phyloP scores from a whole-genome alignment of 2,888 invertebrate species.

The Catocala fraxini region DNA sequence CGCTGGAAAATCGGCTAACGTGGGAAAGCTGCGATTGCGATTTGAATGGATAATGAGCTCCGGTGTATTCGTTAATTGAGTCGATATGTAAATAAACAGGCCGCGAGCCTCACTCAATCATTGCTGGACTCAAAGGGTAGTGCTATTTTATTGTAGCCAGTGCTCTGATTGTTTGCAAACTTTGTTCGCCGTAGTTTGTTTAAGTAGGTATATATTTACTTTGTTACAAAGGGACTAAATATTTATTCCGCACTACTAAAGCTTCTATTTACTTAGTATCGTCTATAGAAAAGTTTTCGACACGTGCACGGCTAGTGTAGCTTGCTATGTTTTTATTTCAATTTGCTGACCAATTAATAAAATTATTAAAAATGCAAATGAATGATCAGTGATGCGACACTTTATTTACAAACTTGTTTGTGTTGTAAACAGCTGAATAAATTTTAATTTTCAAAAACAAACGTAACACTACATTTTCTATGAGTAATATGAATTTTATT shows the following conservation, averaged over 20 bases:
- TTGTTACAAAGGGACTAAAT: slow-evolving; percentile 25
- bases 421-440: slow-evolving; percentile 35
- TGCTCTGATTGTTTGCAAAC: slow-evolving; percentile 69
- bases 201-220: slow-evolving; percentile 34
- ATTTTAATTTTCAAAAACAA: slow-evolving; percentile 49
- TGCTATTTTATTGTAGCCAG: slow-evolving; percentile 68
- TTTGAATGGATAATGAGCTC: slow-evolving; percentile 84
- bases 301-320: background rate
- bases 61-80: slow-evolving; percentile 81
- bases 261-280: slow-evolving; percentile 10
- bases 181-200: slow-evolving; percentile 49
- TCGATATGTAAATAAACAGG: slow-evolving; percentile 83
- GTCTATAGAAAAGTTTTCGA: slow-evolving; percentile 7
- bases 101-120: slow-evolving; percentile 68
- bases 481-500: slow-evolving; percentile 56
- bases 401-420: slow-evolving; percentile 36
- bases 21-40: slow-evolving; percentile 77
- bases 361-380: slow-evolving; percentile 41
- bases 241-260: slow-evolving; percentile 11
- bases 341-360: slow-evolving; percentile 8
- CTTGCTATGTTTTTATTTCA: slow-evolving; percentile 7
- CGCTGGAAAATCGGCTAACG: slow-evolving; percentile 79
- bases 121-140: slow-evolving; percentile 74
- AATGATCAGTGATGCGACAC: slow-evolving; percentile 25
- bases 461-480: slow-evolving; percentile 34